Evolutionary conservation across 1,140 invertebrate genomes (phyloP), one percentile per base, ranked within the genome.

Genomic region (Orchestia grillus): DNA sequence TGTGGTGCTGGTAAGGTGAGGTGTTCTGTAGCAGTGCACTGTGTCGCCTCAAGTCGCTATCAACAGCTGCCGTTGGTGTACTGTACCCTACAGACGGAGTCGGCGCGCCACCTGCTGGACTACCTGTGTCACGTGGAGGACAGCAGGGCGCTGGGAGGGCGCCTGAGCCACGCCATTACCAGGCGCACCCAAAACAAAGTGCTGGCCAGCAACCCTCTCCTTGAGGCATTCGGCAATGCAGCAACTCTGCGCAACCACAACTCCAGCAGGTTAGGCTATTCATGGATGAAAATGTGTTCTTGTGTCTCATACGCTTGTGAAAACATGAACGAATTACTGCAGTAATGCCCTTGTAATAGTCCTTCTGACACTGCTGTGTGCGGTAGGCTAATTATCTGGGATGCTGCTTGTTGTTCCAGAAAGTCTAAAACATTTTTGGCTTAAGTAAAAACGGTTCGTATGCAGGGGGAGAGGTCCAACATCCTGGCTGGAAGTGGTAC

Each of bases 181-280:
- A 44, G 92, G 19, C 92, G 41, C 92, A 94, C 92, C 40, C 96
- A 99, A 97, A 98, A 99, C 97, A 99, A 99, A 97, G 99, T 99
- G 97, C 97, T 99, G 62, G 99, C 99, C 97, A 99, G 99, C 19
- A 99, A 99, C 98, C 99, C 99, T 11, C 98, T 99, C 87, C 97
- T 99, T 43, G 99, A 99, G 98, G 99, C 99, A 6, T 99, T 99
- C 97, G 99, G 99, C 62, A 99, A 99, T 98, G 99, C 99, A 0
- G 99, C 99, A 97, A 99, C 99, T 0, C 99, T 99, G 0, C 98
- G 99, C 47, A 99, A 99, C 97, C 99, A 99, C 97, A 99, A 99
- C 97, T 98, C 98, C 96, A 99, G 98, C 96, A 99, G 96, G 96
- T 96, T 15, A 15, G 42, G 43, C 44, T 19, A 42, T 23, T 96